These are phyloP conservation scores for Strigamia crassipes DNA, from an alignment of 2,888 invertebrate species.

Conservation along the genomic window DNA sequence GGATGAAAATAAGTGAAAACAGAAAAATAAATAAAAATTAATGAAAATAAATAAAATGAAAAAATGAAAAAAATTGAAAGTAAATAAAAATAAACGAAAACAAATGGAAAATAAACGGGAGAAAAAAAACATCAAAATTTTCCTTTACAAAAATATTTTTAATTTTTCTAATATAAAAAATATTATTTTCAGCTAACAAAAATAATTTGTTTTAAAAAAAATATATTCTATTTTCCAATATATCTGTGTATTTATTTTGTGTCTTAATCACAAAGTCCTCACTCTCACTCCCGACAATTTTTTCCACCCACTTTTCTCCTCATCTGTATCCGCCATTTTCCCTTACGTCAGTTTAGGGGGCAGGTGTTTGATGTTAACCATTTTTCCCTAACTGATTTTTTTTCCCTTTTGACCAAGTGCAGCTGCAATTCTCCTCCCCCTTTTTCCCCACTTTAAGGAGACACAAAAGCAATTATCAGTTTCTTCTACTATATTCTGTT, in stretches of 20 bases:
- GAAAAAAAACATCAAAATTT: neutral
- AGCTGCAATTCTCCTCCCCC: constrained; percentile 40
- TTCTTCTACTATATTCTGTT: constrained; percentile 42
- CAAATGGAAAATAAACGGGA: neutral
- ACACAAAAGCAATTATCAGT: constrained; percentile 40
- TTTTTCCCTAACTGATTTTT: constrained; percentile 42
- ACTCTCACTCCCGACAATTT: neutral
- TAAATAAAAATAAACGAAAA: neutral
- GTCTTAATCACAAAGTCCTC: neutral
- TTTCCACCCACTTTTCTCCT: constrained; percentile 34
- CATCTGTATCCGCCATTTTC: constrained; percentile 27
- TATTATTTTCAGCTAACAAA: too few relatives aligned
- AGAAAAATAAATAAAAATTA: too few relatives aligned
- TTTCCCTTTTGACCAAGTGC: constrained; percentile 32
- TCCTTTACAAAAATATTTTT: neutral
- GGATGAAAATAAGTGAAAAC: too few relatives aligned
- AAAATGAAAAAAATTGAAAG: too few relatives aligned
- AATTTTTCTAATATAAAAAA: too few relatives aligned
- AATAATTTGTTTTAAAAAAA: too few relatives aligned
- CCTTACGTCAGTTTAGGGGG: constrained; percentile 35
- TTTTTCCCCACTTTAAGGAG: constrained; percentile 39
- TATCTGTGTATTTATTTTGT: too few relatives aligned
- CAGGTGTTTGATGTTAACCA: constrained; percentile 42
- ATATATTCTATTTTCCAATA: too few relatives aligned
- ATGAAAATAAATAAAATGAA: too few relatives aligned